Evolutionary conservation across 2,113 vertebrate species (phyloP), one percentile per base, ranked within the genome.

Genomic region (Dascyllus trimaculatus): DNA sequence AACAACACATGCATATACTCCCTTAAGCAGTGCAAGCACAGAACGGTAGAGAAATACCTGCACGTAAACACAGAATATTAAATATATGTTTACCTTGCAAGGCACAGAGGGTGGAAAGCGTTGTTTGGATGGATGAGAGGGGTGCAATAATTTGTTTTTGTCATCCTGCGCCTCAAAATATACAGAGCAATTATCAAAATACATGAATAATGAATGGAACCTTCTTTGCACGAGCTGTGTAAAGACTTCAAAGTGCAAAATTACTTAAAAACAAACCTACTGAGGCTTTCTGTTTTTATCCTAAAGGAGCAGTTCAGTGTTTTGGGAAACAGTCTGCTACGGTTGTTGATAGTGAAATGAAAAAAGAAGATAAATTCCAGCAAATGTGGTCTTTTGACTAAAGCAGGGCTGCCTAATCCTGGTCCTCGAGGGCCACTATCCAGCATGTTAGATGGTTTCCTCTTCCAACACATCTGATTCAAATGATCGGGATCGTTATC

Each of bases 131-230:
- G 7, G 4, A 25, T 15, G 29, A 7, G 2, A 11, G 14, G 11
- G 49, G 57, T 57, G 49, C 26, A n/a, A 51, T 29, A n/a, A 40
- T 49, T 74, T 17, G 54, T 32, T 26, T 53, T 49, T 48, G 22
- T 62, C 25, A 64, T 65, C 21, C 40, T 19, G 15, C 38, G 25
- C 14, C 17, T 63, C 71, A 8, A 77, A 63, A 68, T 68, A 56
- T 61, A 26, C 9, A 80, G 48, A 76, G 18, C 43, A 56, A 49
- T 74, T 57, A 65, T 68, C 5, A 24, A 58, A 60, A 18, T 53
- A 22, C 26, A n/a, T 54, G 18, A 51, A 53, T 71, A 49, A 65
- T 65, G 19, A 22, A 67, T 67, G 25, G 2, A 35, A 10, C 32
- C 32, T 9, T 40, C 51, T 54, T 68, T 56, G 6, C 26, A 15